phyloP scores from a whole-genome alignment of 2,113 vertebrate genomes.

The Xyliphius kryptos region DNA sequence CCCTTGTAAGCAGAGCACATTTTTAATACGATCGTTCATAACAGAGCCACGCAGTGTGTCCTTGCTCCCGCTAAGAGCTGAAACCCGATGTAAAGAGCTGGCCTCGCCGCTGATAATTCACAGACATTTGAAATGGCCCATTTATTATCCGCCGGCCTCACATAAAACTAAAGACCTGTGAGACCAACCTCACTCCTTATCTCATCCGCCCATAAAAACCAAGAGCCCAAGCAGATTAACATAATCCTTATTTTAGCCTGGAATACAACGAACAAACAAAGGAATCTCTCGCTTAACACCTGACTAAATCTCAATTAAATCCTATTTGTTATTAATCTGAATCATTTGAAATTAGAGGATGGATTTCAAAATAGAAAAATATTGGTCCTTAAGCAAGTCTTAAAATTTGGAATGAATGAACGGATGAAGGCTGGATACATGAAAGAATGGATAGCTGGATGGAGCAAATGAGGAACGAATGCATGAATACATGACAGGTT shows the following conservation, averaged over 20 bases:
- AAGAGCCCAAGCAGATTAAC: not conserved
- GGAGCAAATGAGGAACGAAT: no score
- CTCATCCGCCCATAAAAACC: not conserved
- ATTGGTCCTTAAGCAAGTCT: no score
- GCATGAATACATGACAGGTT: no score
- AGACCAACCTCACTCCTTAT: not conserved
- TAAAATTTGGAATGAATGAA: no score
- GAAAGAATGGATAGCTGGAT: no score
- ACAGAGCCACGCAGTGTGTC: not conserved
- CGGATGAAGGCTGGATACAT: no score
- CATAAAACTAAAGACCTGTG: not conserved
- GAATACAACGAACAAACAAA: conserved; percentile 9
- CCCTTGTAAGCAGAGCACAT: not conserved
- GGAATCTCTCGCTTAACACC: not conserved
- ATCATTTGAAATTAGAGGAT: no score
- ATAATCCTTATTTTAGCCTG: conserved; percentile 12
- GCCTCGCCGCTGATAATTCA: not conserved
- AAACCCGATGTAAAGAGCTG: not conserved
- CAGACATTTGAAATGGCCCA: not conserved
- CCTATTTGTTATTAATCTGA: conserved; percentile 8
- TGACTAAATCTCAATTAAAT: not conserved
- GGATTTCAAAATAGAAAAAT: no score
- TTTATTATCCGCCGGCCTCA: conserved; percentile 5
- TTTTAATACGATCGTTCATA: not conserved
- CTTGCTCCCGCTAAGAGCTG: conserved; percentile 10